phyloP scores from a whole-genome alignment of 2,888 invertebrate species.

The Mesorhabditis sp. region DNA sequence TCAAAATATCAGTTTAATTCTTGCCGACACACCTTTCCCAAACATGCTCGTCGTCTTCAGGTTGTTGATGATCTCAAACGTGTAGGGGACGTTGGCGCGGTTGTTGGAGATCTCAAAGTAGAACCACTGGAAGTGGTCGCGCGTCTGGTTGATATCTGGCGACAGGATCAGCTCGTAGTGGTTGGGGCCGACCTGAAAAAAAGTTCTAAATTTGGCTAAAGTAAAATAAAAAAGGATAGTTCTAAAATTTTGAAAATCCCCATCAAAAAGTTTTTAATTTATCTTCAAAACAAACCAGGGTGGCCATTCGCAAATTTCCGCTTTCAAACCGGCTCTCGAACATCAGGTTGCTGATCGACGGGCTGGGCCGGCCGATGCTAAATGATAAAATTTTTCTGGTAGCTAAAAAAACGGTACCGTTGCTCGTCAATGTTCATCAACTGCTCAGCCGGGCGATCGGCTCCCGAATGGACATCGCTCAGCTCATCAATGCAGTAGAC shows the following conservation, averaged over 20 bases:
- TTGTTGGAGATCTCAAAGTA: slow-evolving; percentile 79
- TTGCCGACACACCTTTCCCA: slow-evolving; percentile 71
- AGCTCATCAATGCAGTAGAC: background rate
- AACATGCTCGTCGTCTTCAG: slow-evolving; percentile 82
- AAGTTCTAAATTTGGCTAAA: slow-evolving; percentile 9
- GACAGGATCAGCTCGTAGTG: slow-evolving; percentile 80
- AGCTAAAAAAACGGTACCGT: background rate
- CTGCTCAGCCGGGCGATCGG: background rate
- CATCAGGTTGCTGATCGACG: slow-evolving; percentile 62
- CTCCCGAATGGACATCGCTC: background rate
- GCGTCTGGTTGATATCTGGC: slow-evolving; percentile 76
- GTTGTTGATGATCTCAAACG: slow-evolving; percentile 82
- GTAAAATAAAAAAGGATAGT: background rate
- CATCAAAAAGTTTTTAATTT: background rate
- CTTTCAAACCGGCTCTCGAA: slow-evolving; percentile 84
- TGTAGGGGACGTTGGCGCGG: slow-evolving; percentile 70
- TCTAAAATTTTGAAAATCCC: background rate
- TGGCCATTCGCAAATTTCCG: slow-evolving; percentile 77
- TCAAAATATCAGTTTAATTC: too few relatives aligned
- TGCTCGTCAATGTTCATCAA: background rate
- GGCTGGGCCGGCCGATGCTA: background rate
- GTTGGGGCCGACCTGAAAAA: slow-evolving; percentile 69
- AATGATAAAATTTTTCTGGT: background rate
- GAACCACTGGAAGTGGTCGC: slow-evolving; percentile 79
- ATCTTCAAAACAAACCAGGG: slow-evolving; percentile 67